These are phyloP conservation scores for Brachylomia viminalis DNA, from an alignment of 2,888 invertebrate genomes.

Conservation along the genomic window DNA sequence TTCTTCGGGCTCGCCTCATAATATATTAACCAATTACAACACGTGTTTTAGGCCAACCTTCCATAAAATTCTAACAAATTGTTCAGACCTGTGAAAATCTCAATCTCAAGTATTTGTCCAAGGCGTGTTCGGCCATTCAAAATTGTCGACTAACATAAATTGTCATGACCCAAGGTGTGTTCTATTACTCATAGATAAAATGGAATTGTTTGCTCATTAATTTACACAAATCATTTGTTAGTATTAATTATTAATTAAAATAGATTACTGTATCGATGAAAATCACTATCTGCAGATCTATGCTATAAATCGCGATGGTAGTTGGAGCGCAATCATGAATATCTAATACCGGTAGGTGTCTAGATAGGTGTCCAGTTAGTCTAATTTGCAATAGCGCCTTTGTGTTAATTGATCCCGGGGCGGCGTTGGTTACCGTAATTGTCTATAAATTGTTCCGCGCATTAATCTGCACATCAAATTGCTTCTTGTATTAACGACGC, in stretches of 20 bases:
- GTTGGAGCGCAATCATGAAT: conserved; percentile 78
- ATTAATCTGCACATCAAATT: conserved; percentile 88
- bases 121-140: conserved; percentile 42
- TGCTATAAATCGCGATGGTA: conserved; percentile 68
- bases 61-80: conserved; percentile 23
- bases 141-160: conserved; percentile 33
- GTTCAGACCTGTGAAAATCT: conserved; percentile 30
- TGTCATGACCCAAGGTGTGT: conserved; percentile 43
- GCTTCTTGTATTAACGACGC: conserved; percentile 78
- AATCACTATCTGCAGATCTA: conserved; percentile 64
- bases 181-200: conserved; percentile 61
- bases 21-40: conserved; percentile 74
- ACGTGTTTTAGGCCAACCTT: conserved; percentile 53
- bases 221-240: conserved; percentile 60
- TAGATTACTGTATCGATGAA: conserved; percentile 66
- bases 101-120: conserved; percentile 25
- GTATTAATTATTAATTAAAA: conserved; percentile 68
- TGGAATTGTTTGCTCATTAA: conserved; percentile 54
- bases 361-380: conserved; percentile 82
- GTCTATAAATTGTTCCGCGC: conserved; percentile 88
- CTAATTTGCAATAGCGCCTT: conserved; percentile 88
- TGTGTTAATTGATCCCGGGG: conserved; percentile 88
- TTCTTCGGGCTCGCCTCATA: conserved; percentile 74
- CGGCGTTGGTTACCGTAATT: conserved; percentile 87
- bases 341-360: conserved; percentile 79